These are phyloP conservation scores for Helobdella robusta DNA, from an alignment of 2,888 invertebrate genomes.

Conservation along the genomic window DNA sequence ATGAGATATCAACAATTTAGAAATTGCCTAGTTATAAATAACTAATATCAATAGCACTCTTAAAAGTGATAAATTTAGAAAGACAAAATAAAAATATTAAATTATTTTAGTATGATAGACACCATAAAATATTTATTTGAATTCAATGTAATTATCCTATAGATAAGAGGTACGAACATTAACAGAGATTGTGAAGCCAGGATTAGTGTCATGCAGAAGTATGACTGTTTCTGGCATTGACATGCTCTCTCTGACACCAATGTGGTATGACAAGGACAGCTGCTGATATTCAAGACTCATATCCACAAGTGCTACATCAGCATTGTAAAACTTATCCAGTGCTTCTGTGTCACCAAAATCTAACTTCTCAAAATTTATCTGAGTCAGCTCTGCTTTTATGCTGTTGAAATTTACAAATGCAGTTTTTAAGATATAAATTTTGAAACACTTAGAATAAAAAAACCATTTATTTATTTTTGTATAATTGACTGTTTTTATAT, in stretches of 20 bases:
- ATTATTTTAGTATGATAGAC: no score
- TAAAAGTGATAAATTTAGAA: no score
- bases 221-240: constrained; percentile 84
- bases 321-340: constrained; percentile 90
- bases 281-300: constrained; percentile 76
- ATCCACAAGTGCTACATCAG: constrained; percentile 92
- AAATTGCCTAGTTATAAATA: no score
- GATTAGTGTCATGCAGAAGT: constrained; percentile 59
- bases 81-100: no score
- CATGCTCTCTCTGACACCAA: constrained; percentile 93
- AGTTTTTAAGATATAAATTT: not conserved
- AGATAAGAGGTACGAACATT: constrained; percentile 66
- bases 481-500: not conserved
- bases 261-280: constrained; percentile 84
- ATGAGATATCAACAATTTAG: no score
- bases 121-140: no score
- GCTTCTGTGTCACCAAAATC: constrained; percentile 95
- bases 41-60: no score
- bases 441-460: not conserved
- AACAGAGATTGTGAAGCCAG: constrained; percentile 73
- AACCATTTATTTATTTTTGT: not conserved
- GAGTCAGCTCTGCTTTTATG: constrained; percentile 39
- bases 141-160: no score
- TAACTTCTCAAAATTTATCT: constrained; percentile 70
- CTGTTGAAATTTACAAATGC: constrained; percentile 35